phyloP scores from a whole-genome alignment of 2,888 invertebrate genomes.

The Chymomyza fuscimana region DNA sequence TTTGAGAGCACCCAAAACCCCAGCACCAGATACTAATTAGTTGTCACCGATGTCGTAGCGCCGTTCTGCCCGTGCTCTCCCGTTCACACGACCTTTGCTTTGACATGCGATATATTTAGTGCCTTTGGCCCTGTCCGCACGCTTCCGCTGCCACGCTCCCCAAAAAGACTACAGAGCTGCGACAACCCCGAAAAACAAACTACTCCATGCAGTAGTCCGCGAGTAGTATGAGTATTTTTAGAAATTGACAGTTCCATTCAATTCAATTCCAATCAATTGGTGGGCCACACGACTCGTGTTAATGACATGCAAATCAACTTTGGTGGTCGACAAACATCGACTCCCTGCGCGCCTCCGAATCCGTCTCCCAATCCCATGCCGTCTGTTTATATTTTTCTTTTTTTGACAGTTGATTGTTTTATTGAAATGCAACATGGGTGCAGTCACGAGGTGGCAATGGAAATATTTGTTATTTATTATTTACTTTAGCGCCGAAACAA shows the following conservation, averaged over 20 bases:
- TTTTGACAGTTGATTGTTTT: slow-evolving; percentile 62
- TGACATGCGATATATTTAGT: slow-evolving; percentile 66
- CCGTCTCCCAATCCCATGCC: slow-evolving; percentile 9
- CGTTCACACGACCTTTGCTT: slow-evolving; percentile 9
- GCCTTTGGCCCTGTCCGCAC: slow-evolving; percentile 11
- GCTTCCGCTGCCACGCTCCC: not conserved
- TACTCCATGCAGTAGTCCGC: not conserved
- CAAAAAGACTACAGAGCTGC: not conserved
- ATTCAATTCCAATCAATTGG: slow-evolving; percentile 13
- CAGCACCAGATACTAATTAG: slow-evolving; percentile 4
- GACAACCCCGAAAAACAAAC: not conserved
- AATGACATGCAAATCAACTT: slow-evolving; percentile 70
- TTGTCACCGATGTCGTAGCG: not conserved
- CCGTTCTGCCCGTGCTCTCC: not conserved
- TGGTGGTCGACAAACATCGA: slow-evolving; percentile 48
- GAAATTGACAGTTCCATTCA: slow-evolving; percentile 36
- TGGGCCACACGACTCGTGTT: slow-evolving; percentile 28
- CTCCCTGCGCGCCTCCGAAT: not conserved
- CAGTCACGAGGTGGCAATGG: slow-evolving; percentile 24
- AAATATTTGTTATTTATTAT: slow-evolving; percentile 64
- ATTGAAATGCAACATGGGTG: slow-evolving; percentile 48
- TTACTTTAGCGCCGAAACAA: slow-evolving; percentile 39
- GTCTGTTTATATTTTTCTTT: slow-evolving; percentile 37
- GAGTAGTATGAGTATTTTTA: slow-evolving; percentile 45
- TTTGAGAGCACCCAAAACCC: not conserved